Percentiles rank a stretch among this genome's conserved stretches.
Conservation (phyloP, 2,888 invertebrate genomes). For the Antitype chi region DNA sequence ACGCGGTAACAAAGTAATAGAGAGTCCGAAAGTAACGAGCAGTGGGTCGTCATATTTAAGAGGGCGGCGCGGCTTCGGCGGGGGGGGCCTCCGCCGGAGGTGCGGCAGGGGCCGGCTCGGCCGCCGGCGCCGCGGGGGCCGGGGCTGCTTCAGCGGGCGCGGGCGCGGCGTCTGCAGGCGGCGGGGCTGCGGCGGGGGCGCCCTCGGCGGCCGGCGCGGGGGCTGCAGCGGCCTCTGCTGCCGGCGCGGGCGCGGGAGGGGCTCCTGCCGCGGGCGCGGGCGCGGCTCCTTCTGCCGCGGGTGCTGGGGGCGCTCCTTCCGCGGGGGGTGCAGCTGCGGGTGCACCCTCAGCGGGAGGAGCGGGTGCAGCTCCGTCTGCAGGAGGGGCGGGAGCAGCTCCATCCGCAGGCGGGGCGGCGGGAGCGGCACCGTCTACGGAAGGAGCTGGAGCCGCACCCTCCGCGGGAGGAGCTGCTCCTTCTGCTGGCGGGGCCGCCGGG, state of each 20-base stretch:
- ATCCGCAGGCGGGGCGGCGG: conserved; percentile 71
- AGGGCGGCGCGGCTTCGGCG: conserved; percentile 66
- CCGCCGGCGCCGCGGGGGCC: conserved; percentile 52
- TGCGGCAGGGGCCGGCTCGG: conserved; percentile 49
- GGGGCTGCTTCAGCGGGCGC: conserved; percentile 63
- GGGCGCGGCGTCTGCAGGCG: conserved; percentile 57
- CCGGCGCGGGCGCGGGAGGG: conserved; percentile 63
- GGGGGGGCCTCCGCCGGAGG: conserved; percentile 50
- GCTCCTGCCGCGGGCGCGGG: conserved; percentile 63
- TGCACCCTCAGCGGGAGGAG: conserved; percentile 65
- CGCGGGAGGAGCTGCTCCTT: conserved; percentile 64
- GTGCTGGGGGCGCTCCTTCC: conserved; percentile 63
- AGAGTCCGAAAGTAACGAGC: conserved; percentile 64
- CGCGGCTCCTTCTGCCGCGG: conserved; percentile 59
- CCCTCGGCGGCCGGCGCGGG: conserved; percentile 46
- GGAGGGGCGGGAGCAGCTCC: conserved; percentile 74
- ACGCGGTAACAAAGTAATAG: conserved; percentile 52
- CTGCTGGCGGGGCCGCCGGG: conserved; percentile 67
- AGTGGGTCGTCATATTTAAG: conserved; percentile 58
- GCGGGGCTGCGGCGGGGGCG: conserved; percentile 29
- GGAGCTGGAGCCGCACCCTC: conserved; percentile 72
- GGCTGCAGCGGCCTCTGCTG: conserved; percentile 57
- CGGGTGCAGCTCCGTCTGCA: conserved; percentile 73
- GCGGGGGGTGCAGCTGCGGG: conserved; percentile 62
- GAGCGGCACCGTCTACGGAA: conserved; percentile 67